phyloP scores from a whole-genome alignment of 1,140 invertebrate genomes.

The Babylonia areolata region DNA sequence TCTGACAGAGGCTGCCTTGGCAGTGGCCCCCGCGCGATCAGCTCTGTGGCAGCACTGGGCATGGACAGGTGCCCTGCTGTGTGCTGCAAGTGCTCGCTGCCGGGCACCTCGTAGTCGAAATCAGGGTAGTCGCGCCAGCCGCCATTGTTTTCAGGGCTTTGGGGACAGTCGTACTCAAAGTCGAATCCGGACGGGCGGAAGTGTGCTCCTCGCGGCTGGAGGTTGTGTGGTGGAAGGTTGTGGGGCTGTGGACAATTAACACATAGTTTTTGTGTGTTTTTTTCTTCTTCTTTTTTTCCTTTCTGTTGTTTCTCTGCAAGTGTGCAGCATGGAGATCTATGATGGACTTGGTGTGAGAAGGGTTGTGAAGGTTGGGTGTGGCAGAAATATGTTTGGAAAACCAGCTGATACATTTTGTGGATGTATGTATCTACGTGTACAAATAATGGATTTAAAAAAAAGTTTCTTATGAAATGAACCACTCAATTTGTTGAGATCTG shows the following conservation, averaged over 20 bases:
- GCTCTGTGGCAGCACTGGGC: constrained; percentile 10
- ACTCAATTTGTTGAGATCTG: too few relatives aligned
- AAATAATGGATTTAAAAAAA: too few relatives aligned
- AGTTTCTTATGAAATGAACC: too few relatives aligned
- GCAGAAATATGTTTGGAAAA: too few relatives aligned
- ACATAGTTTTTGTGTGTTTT: too few relatives aligned
- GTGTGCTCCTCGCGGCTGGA: constrained; percentile 9
- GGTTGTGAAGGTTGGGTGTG: too few relatives aligned
- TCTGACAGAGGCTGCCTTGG: constrained; percentile 8
- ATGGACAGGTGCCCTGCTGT: not conserved
- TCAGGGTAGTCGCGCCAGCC: constrained; percentile 25
- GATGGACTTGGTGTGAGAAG: too few relatives aligned
- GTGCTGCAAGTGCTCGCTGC: not conserved
- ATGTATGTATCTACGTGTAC: too few relatives aligned
- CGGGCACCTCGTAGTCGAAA: constrained; percentile 10
- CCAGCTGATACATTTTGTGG: too few relatives aligned
- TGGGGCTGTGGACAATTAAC: not conserved
- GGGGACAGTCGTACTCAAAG: constrained; percentile 14
- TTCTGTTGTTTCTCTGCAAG: too few relatives aligned
- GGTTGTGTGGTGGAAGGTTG: constrained; percentile 28
- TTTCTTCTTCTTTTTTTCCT: too few relatives aligned
- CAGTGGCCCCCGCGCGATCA: constrained; percentile 13
- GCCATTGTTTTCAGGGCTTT: not conserved
- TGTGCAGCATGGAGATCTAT: too few relatives aligned
- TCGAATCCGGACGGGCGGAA: not conserved